Conservation (phyloP, 2,113 vertebrate species). For the Crotalus helleri region DNA sequence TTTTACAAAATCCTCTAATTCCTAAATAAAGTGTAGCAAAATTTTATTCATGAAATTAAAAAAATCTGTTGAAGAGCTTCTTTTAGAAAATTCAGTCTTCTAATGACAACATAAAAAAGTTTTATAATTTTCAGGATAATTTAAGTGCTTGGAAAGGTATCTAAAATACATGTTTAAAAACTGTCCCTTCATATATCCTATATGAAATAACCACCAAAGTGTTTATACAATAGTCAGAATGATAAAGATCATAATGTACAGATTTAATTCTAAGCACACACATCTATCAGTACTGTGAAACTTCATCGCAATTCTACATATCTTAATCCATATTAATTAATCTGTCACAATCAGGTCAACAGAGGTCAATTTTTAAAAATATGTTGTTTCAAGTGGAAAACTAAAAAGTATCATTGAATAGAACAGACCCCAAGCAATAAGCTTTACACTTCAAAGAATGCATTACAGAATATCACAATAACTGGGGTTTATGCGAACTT, state of each 20-base stretch:
- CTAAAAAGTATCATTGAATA: background rate
- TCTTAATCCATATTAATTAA: background rate
- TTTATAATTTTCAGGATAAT: background rate
- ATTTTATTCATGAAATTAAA: background rate
- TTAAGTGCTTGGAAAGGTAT: background rate
- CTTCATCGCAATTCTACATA: background rate
- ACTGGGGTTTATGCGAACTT: background rate
- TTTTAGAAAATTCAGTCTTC: background rate
- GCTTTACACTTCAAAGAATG: accelerated
- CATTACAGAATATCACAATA: background rate
- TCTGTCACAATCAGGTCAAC: background rate
- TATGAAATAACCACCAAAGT: background rate
- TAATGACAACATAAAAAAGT: background rate
- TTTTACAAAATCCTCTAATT: background rate
- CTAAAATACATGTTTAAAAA: accelerated
- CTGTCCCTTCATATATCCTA: background rate
- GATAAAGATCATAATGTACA: accelerated
- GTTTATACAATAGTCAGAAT: background rate
- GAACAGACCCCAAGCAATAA: accelerated
- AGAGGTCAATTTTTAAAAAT: background rate
- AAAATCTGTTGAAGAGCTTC: background rate
- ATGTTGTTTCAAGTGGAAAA: background rate
- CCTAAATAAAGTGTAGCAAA: background rate
- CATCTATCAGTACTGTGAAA: background rate
- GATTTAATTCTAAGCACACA: background rate